These are phyloP conservation scores for Fopius arisanus DNA, from an alignment of 1,140 invertebrate species.

Conservation along the genomic window DNA sequence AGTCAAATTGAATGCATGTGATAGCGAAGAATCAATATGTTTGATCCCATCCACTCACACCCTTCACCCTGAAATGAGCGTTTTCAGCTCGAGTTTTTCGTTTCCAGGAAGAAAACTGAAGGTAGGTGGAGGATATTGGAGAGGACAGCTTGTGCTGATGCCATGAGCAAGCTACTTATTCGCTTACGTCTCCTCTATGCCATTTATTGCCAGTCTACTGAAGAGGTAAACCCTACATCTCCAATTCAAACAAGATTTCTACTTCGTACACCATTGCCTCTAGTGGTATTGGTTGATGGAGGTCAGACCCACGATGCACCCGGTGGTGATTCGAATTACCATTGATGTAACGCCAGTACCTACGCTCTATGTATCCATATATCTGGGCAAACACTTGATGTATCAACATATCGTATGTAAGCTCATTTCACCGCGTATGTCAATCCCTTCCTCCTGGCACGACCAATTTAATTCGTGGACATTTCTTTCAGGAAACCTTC, in stretches of 20 bases:
- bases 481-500: no score
- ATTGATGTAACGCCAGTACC: neutral
- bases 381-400: neutral
- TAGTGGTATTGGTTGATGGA: slow-evolving; percentile 1
- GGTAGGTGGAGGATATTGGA: neutral
- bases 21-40: neutral
- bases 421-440: neutral
- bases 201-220: slow-evolving; percentile 41
- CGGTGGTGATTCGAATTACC: neutral
- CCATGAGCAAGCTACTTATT: slow-evolving; percentile 32
- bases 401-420: neutral
- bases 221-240: slow-evolving; percentile 50
- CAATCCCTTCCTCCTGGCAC: neutral
- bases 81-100: neutral
- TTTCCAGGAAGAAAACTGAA: neutral
- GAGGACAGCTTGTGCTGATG: neutral
- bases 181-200: slow-evolving; percentile 41
- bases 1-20: slow-evolving; percentile 2
- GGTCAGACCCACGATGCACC: neutral
- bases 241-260: slow-evolving; percentile 56
- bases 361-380: neutral
- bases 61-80: neutral
- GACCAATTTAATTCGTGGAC: no score
- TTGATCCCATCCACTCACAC: neutral
- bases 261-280: neutral